These are phyloP conservation scores for Brachypodius melanocephalos DNA, from an alignment of 2,113 vertebrate species.

Conservation along the genomic window DNA sequence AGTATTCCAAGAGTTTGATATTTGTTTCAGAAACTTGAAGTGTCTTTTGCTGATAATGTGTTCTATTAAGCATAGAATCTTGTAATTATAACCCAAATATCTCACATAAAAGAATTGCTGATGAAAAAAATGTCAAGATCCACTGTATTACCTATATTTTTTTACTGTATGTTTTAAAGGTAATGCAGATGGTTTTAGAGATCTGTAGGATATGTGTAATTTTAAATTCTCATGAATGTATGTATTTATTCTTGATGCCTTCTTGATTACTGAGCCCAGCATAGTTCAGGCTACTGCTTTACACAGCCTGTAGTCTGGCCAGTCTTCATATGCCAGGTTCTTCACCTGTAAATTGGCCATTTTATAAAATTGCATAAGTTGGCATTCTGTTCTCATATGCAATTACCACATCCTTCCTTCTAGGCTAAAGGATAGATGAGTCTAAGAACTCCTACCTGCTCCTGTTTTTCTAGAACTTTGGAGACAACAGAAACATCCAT, in stretches of 20 bases:
- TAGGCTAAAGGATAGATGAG: background rate
- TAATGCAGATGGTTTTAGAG: background rate
- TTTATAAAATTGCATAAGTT: background rate
- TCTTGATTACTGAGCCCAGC: background rate
- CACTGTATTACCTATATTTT: background rate
- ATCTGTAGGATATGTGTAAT: background rate
- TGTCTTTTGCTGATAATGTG: background rate
- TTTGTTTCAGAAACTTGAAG: background rate
- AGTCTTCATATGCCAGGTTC: background rate
- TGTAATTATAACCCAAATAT: background rate
- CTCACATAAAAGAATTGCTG: background rate
- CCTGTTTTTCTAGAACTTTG: background rate
- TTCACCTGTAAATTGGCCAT: background rate
- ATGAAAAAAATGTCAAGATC: background rate
- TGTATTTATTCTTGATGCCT: background rate
- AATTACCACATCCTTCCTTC: background rate
- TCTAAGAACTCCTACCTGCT: too few species aligned
- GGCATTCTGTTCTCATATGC: background rate
- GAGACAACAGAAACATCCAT: background rate
- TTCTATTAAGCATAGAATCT: background rate
- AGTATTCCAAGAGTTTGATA: background rate
- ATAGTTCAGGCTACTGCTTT: background rate
- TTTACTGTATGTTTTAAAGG: background rate
- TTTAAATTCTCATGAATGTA: background rate
- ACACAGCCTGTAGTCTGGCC: background rate